Evolutionary conservation across 2,113 vertebrate genomes (phyloP), one percentile per base, ranked within the genome.

Genomic region (Phalacrocorax pelagicus): DNA sequence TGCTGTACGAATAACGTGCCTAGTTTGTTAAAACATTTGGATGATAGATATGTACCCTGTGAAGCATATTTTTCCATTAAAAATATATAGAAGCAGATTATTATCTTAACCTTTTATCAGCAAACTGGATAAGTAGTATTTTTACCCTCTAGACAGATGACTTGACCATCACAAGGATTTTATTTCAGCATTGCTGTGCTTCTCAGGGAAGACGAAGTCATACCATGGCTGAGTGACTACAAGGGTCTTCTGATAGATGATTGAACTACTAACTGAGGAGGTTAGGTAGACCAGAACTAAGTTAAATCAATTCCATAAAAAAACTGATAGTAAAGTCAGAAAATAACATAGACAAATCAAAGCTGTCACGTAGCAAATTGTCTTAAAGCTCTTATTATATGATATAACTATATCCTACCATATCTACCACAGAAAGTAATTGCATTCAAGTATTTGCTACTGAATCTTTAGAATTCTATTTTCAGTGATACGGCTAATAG

Each of bases 141-240:
- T 97, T 95, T 87, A 73, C 27, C 30, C 34, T 79, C 34, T 92
- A 18, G 62, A 96, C 42, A 63, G 11, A 69, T 59, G 38, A 36
- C 42, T 92, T 93, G 59, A 66, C 81, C 49, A 83, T 93, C 88
- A 95, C 34, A 90, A 42, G 32, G 46, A 58, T 89, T 98, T 97
- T 96, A 81, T 88, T 77, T 89, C 70, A 75, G 3, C 26, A 70
- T 42, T 85, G 27, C 52, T 91, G 58, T 94, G 34, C 38, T 88
- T 92, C 91, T 96, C 89, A 97, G 14, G 15, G 62, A 96, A 91
- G 54, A 69, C 57, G 71, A 83, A 92, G 79, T 95, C 80, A 78
- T 62, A 63, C 79, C 47, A 90, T 40, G 40, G 40, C 47, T 95
- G 92, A 97, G 65, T 75, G 67, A 90, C 54, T 90, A 57, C 59